phyloP scores from a whole-genome alignment of 2,797 vertebrate genomes.

The Iguana delicatissima region DNA sequence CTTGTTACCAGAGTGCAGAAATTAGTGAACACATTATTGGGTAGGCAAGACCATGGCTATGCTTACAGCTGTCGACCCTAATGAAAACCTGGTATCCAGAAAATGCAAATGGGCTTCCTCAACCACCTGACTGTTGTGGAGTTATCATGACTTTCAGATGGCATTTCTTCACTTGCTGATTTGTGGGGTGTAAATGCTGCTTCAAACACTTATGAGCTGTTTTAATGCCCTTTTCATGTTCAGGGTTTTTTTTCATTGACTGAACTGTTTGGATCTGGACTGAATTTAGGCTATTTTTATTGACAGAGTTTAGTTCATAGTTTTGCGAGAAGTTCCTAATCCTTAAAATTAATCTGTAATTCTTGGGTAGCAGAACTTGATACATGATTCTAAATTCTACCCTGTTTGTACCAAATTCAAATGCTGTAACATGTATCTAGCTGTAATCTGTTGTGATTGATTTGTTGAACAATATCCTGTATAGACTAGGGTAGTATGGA shows the following conservation, averaged over 20 bases:
- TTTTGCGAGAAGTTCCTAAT: background rate
- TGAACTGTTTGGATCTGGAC: background rate
- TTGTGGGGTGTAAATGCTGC: background rate
- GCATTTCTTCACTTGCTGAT: background rate
- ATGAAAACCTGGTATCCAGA: background rate
- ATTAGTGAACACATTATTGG: background rate
- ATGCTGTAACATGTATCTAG: background rate
- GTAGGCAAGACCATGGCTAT: background rate
- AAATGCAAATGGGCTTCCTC: background rate
- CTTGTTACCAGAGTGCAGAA: background rate
- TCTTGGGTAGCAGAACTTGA: background rate
- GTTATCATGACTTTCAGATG: slow-evolving; percentile 6
- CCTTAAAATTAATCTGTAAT: background rate
- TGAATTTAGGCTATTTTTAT: background rate
- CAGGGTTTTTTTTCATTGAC: background rate
- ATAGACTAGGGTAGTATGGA: background rate
- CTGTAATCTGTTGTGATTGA: background rate
- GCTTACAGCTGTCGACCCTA: background rate
- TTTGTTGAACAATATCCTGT: background rate
- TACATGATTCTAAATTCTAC: background rate
- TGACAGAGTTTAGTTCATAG: background rate
- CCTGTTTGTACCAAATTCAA: background rate
- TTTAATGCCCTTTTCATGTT: background rate
- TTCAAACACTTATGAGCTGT: background rate
- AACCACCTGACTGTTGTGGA: background rate